These are phyloP conservation scores for Drosophila nigromelanica DNA, from an alignment of 1,140 invertebrate species.

Conservation along the genomic window DNA sequence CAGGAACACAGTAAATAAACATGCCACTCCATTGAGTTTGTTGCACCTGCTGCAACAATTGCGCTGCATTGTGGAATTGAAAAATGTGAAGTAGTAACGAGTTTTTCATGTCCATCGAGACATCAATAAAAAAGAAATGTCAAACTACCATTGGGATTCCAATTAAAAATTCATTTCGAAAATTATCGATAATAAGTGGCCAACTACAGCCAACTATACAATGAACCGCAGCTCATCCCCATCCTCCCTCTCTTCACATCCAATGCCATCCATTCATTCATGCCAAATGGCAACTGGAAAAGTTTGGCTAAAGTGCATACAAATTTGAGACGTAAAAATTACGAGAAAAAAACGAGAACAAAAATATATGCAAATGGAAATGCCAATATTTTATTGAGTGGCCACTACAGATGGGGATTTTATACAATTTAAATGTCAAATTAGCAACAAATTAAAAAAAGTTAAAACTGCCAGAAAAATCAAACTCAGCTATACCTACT, in stretches of 20 bases:
- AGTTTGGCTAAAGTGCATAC: slow-evolving; percentile 36
- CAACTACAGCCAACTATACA: background rate
- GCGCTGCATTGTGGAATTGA: slow-evolving; percentile 9
- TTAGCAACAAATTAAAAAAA: slow-evolving; percentile 73
- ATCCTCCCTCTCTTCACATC: background rate
- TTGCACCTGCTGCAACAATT: slow-evolving; percentile 34
- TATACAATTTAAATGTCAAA: slow-evolving; percentile 67
- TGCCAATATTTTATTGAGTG: slow-evolving; percentile 24
- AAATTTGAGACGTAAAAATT: slow-evolving; percentile 39
- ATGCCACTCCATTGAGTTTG: slow-evolving; percentile 51
- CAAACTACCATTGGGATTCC: slow-evolving; percentile 11
- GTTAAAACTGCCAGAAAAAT: slow-evolving; percentile 73
- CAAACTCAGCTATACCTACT: slow-evolving; percentile 10
- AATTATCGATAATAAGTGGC: slow-evolving; percentile 25
- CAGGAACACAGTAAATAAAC: slow-evolving; percentile 58
- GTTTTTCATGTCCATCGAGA: slow-evolving; percentile 26
- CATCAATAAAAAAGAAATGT: slow-evolving; percentile 1
- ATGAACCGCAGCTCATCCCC: slow-evolving; percentile 5
- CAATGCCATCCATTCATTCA: slow-evolving; percentile 6
- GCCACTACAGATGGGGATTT: slow-evolving; percentile 33
- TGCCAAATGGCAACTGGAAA: slow-evolving; percentile 31
- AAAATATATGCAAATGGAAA: slow-evolving; percentile 1
- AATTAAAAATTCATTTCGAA: slow-evolving; percentile 37
- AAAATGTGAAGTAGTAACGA: slow-evolving; percentile 32
- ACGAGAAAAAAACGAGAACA: slow-evolving; percentile 11